Evolutionary conservation across 2,113 vertebrate species (phyloP), one percentile per base, ranked within the genome.

Genomic region (Scomber scombrus): DNA sequence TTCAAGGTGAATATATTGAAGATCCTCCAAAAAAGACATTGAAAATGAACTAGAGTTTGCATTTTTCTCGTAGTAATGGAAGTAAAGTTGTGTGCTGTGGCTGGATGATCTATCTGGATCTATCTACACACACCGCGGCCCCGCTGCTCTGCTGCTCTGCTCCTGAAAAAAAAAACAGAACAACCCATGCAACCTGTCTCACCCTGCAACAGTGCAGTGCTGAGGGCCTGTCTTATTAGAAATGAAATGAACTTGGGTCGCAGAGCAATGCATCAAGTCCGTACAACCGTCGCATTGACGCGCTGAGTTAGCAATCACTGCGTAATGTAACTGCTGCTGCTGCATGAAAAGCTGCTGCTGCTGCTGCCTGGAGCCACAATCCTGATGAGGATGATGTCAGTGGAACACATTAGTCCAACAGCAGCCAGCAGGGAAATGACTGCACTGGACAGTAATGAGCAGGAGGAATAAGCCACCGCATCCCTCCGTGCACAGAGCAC

Each of bases 381-480:
- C 47, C 81, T 58, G 65, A 54, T 34, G 65, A 78, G 40, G 81
- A 80, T 87, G 90, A 88, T 88, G 84, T 90, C 87, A 88, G 73
- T 69, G 69, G 69, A 51, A 34, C 73, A 68, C 65, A 16, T 46
- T 18, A 55, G 70, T 71, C 43, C 40, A 60, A 18, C 57, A 68
- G 29, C 29, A 75, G 46, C 56, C 64, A 34, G 49, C 62, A 55
- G 55, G 63, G 50, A 70, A 61, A 78, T 7, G 54, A 55, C 45
- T 29, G 31, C 75, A 49, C 29, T 6, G 31, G 29, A 4, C 50
- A 34, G 15, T n/a, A 56, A 57, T 18, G 55, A 12, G 45, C 11
- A 31, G 56, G 46, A 18, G 6, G 11, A 23, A 49, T 5, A 18
- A 60, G 40, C 34, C 31, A 10, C n/a, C 13, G 50, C 56, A 55